A percentile compares a stretch with the other conserved stretches of the same genome.
phyloP scores from a whole-genome alignment of 2,888 invertebrate species.

The Priocnemis perturbator region DNA sequence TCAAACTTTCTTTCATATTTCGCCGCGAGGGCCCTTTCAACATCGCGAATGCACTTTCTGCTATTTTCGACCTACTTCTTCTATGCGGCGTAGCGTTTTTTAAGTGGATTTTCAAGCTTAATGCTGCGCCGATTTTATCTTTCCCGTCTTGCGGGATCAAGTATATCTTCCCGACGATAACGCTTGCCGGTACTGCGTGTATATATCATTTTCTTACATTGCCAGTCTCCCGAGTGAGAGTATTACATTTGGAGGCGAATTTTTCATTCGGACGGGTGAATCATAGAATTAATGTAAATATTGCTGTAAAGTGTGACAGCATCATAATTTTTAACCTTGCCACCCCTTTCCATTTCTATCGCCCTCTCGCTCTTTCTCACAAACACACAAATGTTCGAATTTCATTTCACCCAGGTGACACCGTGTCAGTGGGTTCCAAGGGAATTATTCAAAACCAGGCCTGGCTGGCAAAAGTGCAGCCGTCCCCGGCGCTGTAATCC shows the following conservation, averaged over 20 bases:
- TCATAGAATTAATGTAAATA: conserved; percentile 14
- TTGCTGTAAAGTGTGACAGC: conserved; percentile 22
- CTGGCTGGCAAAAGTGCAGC: conserved; percentile 71
- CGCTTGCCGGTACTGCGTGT: too few relatives aligned
- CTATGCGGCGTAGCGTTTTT: background rate
- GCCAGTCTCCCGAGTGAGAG: too few relatives aligned
- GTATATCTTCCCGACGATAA: too few relatives aligned
- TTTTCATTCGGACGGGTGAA: too few relatives aligned
- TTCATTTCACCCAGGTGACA: conserved; percentile 60
- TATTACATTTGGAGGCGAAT: too few relatives aligned
- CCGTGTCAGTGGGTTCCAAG: conserved; percentile 56
- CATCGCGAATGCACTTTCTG: conserved; percentile 17
- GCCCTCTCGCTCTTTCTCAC: conserved; percentile 30
- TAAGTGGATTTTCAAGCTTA: too few relatives aligned
- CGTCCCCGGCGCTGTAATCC: conserved; percentile 65
- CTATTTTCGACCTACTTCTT: conserved; percentile 1
- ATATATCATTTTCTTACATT: too few relatives aligned
- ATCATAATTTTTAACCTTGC: conserved; percentile 33
- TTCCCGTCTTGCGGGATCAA: too few relatives aligned
- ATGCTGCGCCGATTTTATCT: too few relatives aligned
- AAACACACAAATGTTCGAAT: conserved; percentile 46
- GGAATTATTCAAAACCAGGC: conserved; percentile 64
- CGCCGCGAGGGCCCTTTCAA: conserved; percentile 5
- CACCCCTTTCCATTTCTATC: conserved; percentile 4
- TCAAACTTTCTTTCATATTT: background rate